phyloP scores from a whole-genome alignment of 2,113 vertebrate genomes.

The Leucoraja erinaceus region DNA sequence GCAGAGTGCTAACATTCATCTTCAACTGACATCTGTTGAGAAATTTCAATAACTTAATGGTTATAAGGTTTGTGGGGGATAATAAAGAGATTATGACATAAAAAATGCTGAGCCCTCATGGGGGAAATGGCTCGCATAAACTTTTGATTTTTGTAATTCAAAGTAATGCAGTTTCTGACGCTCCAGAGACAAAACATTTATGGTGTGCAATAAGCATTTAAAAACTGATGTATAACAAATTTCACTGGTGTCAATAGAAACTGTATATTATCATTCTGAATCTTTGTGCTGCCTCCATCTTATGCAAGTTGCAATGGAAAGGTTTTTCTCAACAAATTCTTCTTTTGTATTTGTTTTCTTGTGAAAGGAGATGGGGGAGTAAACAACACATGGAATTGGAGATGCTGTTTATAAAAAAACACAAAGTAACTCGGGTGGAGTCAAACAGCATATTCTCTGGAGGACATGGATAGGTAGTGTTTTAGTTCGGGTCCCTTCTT shows the following conservation, averaged over 20 bases:
- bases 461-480: no score
- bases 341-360: neutral
- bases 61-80: slow-evolving; percentile 59
- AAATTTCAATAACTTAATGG: slow-evolving; percentile 75
- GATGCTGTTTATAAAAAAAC: no score
- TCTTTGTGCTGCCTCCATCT: neutral
- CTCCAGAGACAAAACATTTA: slow-evolving; percentile 69
- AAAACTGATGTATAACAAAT: slow-evolving; percentile 71
- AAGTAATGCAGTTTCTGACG: slow-evolving; percentile 70
- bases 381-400: no score
- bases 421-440: no score
- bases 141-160: slow-evolving; percentile 71
- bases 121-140: slow-evolving; percentile 62
- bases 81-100: slow-evolving; percentile 70
- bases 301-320: neutral
- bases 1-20: slow-evolving; percentile 71
- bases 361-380: neutral
- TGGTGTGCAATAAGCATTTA: slow-evolving; percentile 68
- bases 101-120: slow-evolving; percentile 69
- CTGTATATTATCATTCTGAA: slow-evolving; percentile 61
- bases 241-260: slow-evolving; percentile 66
- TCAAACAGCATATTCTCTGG: no score
- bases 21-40: slow-evolving; percentile 79
- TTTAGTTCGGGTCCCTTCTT: no score
- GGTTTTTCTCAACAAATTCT: neutral